These are phyloP conservation scores for Cosmia pyralina DNA, from an alignment of 2,888 invertebrate genomes.

Conservation along the genomic window DNA sequence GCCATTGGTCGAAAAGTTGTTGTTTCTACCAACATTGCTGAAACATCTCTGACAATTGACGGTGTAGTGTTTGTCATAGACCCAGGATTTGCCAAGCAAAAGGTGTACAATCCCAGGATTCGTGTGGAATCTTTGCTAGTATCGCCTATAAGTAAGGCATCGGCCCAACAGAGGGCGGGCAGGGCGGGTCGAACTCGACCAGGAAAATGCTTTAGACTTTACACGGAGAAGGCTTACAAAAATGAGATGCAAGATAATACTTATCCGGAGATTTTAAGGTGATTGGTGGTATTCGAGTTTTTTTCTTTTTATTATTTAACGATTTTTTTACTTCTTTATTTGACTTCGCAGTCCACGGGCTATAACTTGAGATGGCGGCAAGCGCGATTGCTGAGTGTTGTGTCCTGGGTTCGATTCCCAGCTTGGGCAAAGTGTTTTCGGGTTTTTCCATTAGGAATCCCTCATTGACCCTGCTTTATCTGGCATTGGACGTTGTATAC, in stretches of 20 bases:
- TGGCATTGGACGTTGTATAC: background rate
- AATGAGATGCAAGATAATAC: conserved; percentile 99
- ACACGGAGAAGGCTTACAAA: conserved; percentile 97
- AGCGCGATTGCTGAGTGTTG: no score
- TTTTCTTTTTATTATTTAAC: conserved; percentile 25
- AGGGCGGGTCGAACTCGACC: conserved; percentile 99
- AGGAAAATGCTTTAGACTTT: conserved; percentile 98
- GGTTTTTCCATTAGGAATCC: background rate
- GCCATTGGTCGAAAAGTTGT: conserved; percentile 98
- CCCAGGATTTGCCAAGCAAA: conserved; percentile 99
- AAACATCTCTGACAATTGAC: conserved; percentile 99
- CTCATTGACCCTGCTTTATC: background rate
- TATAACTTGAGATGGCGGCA: background rate
- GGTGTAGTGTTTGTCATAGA: conserved; percentile 99
- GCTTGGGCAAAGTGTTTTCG: no score
- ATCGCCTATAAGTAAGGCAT: conserved; percentile 99
- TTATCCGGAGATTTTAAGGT: conserved; percentile 97
- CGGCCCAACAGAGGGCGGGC: conserved; percentile 99
- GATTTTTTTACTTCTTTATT: background rate
- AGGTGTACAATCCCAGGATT: conserved; percentile 95
- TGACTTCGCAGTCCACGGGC: background rate
- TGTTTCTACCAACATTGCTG: conserved; percentile 99
- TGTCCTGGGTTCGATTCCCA: background rate
- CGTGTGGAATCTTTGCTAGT: conserved; percentile 99
- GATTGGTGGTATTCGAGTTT: conserved; percentile 68